Evolutionary conservation across 2,797 vertebrate species (phyloP).

Genomic region (Acipenser oxyrinchus): DNA sequence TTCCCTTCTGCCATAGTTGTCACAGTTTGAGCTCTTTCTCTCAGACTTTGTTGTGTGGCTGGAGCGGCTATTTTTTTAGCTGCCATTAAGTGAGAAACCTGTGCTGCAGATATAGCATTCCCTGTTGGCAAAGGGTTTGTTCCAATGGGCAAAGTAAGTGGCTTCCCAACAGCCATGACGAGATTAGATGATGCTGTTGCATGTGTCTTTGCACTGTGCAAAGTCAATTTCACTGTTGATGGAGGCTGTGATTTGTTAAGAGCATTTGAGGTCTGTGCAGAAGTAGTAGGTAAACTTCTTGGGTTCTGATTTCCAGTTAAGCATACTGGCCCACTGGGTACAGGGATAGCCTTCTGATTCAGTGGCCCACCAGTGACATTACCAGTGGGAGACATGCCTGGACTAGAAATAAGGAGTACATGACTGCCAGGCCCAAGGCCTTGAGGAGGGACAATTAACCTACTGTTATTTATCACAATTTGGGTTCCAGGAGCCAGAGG

Average conservation of each 20-base stretch:
- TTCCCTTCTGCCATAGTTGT: constrained; percentile 18
- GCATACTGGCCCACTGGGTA: neutral
- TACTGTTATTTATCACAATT: constrained; percentile 81
- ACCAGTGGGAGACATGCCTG: constrained; percentile 30
- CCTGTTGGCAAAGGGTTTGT: constrained; percentile 15
- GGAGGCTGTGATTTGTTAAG: constrained; percentile 25
- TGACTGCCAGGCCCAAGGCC: constrained; percentile 88
- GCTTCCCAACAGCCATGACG: constrained; percentile 12
- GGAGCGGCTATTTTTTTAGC: constrained; percentile 1
- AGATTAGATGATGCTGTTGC: neutral
- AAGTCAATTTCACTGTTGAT: constrained; percentile 5
- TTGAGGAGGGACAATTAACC: constrained; percentile 86
- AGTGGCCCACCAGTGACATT: neutral
- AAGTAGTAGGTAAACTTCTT: neutral
- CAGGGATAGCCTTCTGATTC: neutral
- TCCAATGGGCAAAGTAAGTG: neutral
- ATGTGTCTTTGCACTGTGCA: neutral
- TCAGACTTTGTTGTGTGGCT: constrained; percentile 13
- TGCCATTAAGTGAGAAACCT: constrained; percentile 19
- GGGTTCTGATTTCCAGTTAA: neutral
- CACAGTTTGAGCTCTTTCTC: constrained; percentile 21
- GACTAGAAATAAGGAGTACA: constrained; percentile 75
- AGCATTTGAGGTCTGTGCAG: constrained; percentile 26
- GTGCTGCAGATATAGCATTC: constrained; percentile 19
- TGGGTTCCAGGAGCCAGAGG: constrained; percentile 88